Conservation (phyloP, 2,888 invertebrate genomes). For the Dinocampus coccinellae region DNA sequence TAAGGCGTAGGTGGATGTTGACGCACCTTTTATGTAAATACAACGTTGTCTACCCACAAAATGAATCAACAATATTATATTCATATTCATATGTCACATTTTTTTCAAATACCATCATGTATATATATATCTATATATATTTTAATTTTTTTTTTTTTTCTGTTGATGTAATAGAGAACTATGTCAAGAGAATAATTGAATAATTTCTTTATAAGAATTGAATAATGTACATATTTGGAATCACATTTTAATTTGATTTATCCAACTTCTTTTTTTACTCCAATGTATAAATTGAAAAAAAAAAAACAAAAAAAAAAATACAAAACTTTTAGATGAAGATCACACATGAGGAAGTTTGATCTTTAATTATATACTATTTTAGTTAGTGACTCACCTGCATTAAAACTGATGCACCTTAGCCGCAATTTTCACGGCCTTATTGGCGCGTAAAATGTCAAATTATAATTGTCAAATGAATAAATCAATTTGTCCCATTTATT, state of each 20-base stretch:
- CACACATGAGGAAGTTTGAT: neutral
- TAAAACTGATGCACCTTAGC: conserved; percentile 41
- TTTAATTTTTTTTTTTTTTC: too few species aligned
- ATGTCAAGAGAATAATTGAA: too few species aligned
- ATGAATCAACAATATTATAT: neutral
- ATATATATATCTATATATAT: too few species aligned
- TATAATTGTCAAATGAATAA: neutral
- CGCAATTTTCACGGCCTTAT: conserved; percentile 34
- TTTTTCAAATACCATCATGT: neutral
- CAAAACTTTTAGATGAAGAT: neutral
- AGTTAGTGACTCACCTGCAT: conserved; percentile 47
- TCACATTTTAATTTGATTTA: too few species aligned
- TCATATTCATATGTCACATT: neutral
- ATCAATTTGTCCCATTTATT: neutral
- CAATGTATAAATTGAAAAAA: too few species aligned
- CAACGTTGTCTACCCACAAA: neutral
- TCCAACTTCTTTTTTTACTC: neutral
- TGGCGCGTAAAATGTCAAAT: conserved; percentile 24
- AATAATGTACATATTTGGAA: too few species aligned
- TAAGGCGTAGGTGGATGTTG: conserved; percentile 12
- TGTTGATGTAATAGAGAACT: too few species aligned
- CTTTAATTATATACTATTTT: conserved; percentile 38
- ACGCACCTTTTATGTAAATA: conserved; percentile 8
- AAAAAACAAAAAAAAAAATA: neutral
- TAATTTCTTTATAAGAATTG: neutral